These are phyloP conservation scores for Cariama cristata DNA, from an alignment of 2,113 vertebrate species.

Conservation along the genomic window DNA sequence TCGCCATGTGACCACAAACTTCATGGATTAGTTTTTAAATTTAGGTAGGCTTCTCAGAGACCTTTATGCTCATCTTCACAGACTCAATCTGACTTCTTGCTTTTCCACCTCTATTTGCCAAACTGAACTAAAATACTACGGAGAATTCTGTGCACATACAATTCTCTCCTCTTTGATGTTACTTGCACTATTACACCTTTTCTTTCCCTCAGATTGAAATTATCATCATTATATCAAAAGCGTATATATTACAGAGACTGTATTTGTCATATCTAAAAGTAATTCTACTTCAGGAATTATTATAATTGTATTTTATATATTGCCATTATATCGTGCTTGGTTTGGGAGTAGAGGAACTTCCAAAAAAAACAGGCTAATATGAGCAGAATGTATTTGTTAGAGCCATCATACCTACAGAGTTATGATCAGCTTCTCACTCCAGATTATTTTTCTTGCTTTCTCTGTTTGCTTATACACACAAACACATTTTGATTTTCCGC, in stretches of 20 bases:
- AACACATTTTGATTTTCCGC: not conserved
- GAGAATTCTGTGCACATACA: not conserved
- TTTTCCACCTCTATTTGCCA: not conserved
- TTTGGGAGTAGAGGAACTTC: fast-evolving
- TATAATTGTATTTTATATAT: not conserved
- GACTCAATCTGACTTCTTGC: not conserved
- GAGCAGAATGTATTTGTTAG: not conserved
- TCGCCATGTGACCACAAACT: not conserved
- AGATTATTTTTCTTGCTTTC: not conserved
- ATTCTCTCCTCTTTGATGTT: not conserved
- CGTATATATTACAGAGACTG: not conserved
- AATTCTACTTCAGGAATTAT: not conserved
- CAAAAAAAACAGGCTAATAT: not conserved
- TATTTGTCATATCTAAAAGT: not conserved
- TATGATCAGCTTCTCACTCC: not conserved
- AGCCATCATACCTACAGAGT: not conserved
- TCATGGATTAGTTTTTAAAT: not conserved
- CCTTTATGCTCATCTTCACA: not conserved
- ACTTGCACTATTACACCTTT: not conserved
- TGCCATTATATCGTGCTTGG: not conserved
- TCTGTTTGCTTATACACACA: not conserved
- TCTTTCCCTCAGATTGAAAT: not conserved
- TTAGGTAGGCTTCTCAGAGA: not conserved
- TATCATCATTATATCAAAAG: not conserved
- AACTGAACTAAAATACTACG: not conserved